phyloP scores from a whole-genome alignment of 2,888 invertebrate genomes.

The Noctua pronuba region DNA sequence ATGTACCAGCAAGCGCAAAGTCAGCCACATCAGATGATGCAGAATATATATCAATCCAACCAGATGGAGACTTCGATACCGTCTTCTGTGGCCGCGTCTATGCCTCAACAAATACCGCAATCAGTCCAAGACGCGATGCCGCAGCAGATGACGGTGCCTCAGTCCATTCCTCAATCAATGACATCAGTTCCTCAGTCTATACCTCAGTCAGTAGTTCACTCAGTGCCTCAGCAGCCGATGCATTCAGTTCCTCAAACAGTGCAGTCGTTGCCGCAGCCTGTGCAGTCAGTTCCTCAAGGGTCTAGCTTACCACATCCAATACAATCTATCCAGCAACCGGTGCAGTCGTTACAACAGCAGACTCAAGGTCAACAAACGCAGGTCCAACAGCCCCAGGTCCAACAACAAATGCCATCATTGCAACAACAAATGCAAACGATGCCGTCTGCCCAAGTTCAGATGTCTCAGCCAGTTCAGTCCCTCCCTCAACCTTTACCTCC shows the following conservation, averaged over 20 bases:
- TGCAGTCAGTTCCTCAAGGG: conserved; percentile 61
- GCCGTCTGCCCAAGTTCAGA: conserved; percentile 46
- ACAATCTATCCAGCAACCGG: conserved; percentile 66
- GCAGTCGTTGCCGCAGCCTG: conserved; percentile 56
- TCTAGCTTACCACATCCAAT: conserved; percentile 53
- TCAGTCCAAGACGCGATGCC: conserved; percentile 64
- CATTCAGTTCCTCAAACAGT: conserved; percentile 62
- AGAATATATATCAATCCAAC: conserved; percentile 71
- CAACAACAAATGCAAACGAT: conserved; percentile 58
- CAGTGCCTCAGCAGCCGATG: conserved; percentile 60
- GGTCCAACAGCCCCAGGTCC: conserved; percentile 21
- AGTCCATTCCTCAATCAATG: conserved; percentile 71
- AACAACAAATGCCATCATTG: conserved; percentile 53
- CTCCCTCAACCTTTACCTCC: conserved; percentile 50
- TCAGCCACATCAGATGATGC: conserved; percentile 76
- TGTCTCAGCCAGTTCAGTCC: conserved; percentile 48
- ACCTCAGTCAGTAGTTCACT: conserved; percentile 62
- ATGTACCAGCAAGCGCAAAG: conserved; percentile 83
- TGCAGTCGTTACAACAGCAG: conserved; percentile 61
- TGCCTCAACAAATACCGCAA: conserved; percentile 69
- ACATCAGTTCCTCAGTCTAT: conserved; percentile 71
- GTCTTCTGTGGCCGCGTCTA: conserved; percentile 66
- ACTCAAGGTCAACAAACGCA: conserved; percentile 38
- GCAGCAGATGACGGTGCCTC: conserved; percentile 70
- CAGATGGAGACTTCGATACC: conserved; percentile 74